These are phyloP conservation scores for Therioaphis trifolii DNA, from an alignment of 2,888 invertebrate species.

Conservation along the genomic window DNA sequence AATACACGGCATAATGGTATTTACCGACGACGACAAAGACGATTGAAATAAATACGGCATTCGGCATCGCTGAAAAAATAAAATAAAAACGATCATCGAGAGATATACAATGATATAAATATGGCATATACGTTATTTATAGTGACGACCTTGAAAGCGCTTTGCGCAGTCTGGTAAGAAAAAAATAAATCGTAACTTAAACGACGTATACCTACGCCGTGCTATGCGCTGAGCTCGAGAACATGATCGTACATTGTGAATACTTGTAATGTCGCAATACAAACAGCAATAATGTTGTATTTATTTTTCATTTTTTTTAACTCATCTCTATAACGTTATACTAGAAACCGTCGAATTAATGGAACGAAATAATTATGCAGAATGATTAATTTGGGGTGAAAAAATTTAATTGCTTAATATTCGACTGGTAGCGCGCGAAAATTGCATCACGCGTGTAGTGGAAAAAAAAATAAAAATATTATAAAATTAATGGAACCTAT, in stretches of 20 bases:
- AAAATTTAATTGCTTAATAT: constrained; percentile 26
- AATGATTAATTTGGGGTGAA: constrained; percentile 7
- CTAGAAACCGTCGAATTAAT: neutral
- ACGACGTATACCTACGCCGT: too few species aligned
- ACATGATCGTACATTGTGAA: neutral
- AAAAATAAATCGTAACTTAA: constrained; percentile 18
- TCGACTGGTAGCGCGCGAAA: neutral
- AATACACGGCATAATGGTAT: constrained; percentile 27
- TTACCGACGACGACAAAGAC: constrained; percentile 21
- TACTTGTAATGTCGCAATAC: too few species aligned
- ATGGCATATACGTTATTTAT: constrained; percentile 46
- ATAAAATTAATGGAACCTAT: constrained; percentile 38
- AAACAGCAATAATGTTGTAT: too few species aligned
- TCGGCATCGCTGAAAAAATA: neutral
- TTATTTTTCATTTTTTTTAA: neutral
- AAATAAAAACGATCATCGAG: neutral
- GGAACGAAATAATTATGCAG: neutral
- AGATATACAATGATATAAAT: neutral
- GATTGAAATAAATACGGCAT: neutral
- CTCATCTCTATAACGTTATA: neutral
- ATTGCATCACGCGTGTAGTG: neutral
- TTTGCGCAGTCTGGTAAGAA: neutral
- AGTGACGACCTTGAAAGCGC: constrained; percentile 29
- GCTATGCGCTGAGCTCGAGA: too few species aligned
- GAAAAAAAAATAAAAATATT: constrained; percentile 1